Conservation (phyloP, 2,888 invertebrate species). For the Cantharis flavilabris region DNA sequence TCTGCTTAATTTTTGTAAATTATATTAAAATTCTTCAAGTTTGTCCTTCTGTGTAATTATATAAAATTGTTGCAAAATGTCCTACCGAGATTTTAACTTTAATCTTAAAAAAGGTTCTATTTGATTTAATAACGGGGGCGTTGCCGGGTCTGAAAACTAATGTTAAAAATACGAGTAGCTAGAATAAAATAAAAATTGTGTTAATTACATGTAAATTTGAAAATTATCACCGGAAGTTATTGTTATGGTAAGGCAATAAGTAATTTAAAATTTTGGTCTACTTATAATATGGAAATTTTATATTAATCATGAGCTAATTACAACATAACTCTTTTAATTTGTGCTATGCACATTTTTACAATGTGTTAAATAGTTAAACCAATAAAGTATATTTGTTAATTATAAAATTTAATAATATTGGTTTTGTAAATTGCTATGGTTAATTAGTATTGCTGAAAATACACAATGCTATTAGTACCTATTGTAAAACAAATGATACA, state of each 20-base stretch:
- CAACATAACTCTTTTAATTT: not conserved
- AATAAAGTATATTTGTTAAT: not conserved
- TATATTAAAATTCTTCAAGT: too few species aligned
- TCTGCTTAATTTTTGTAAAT: too few species aligned
- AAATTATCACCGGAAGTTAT: not conserved
- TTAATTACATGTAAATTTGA: not conserved
- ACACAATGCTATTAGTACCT: not conserved
- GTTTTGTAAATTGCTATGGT: not conserved
- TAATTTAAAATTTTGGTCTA: not conserved
- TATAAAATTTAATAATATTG: not conserved
- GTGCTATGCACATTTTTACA: not conserved
- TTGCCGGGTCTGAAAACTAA: too few species aligned
- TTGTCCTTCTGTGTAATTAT: too few species aligned
- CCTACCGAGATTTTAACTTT: too few species aligned
- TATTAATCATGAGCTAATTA: not conserved
- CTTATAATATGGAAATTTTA: not conserved
- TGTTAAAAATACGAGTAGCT: too few species aligned
- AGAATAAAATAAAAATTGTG: not conserved
- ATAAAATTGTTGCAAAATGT: too few species aligned
- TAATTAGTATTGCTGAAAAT: not conserved
- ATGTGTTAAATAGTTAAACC: not conserved
- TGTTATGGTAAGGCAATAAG: not conserved
- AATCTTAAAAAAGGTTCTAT: too few species aligned
- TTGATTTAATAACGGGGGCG: too few species aligned
- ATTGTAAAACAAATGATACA: not conserved